Evolutionary conservation across 2,797 vertebrate genomes (phyloP).

Genomic region (Picus viridis): DNA sequence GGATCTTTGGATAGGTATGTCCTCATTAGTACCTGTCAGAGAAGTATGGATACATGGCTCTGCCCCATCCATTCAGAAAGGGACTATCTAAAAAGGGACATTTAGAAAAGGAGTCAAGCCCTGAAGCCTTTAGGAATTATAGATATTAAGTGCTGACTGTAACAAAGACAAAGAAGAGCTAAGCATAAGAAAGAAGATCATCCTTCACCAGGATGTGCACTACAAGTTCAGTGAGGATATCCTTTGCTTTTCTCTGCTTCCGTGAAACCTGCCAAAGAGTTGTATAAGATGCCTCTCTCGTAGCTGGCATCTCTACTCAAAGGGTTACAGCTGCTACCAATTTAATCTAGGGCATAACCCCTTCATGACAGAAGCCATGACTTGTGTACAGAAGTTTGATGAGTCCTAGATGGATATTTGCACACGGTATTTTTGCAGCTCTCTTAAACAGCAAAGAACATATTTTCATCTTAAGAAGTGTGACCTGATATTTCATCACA

Average conservation of each 20-base stretch:
- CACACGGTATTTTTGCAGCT: neutral
- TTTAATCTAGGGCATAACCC: slow-evolving; percentile 13
- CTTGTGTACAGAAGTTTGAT: neutral
- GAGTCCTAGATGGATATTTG: slow-evolving; percentile 8
- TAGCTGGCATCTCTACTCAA: neutral
- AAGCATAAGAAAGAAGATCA: neutral
- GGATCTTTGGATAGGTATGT: neutral
- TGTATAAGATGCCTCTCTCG: neutral
- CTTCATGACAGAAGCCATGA: neutral
- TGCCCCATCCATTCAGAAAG: neutral
- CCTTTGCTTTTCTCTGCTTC: slow-evolving; percentile 2
- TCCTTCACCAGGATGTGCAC: neutral
- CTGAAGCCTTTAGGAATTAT: neutral
- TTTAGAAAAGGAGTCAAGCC: neutral
- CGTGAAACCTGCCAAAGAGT: neutral
- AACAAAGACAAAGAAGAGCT: neutral
- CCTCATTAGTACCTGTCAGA: neutral
- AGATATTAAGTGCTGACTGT: neutral
- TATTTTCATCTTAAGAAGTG: slow-evolving; percentile 1
- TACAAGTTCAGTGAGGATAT: neutral
- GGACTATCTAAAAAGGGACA: no score
- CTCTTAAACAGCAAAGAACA: neutral
- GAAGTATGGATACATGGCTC: neutral
- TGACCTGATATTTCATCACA: neutral
- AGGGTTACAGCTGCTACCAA: slow-evolving; percentile 22